Base-by-base conservation (phyloP, 2,888 invertebrate species). In the Protodeltote pygarga region DNA sequence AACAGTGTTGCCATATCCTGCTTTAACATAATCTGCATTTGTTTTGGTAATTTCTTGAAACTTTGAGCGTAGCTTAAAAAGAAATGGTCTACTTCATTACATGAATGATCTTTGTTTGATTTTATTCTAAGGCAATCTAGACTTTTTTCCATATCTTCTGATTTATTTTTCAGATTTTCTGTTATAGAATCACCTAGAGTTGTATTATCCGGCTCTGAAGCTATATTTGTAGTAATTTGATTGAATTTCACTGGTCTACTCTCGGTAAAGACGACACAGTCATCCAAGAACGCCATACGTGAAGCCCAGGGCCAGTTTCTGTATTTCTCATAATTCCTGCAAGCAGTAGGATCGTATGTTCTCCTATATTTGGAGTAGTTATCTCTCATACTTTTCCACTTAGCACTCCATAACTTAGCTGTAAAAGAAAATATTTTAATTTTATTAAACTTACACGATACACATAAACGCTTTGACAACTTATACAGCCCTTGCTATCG, bases 261-360 rank as follows among this genome's bases (percentile, higher is more conserved):
- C 6, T 6, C 16, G 5, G 10, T 17, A 5, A 15, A 13, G 6
- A 14, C 23, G 11, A n/a, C 39, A 37, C 19, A 57, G 1, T 57
- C 40, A 10, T 63, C 58, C 5, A 61, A 16, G 23, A 61, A 61
- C 21, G 8, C 29, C 28, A 67, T 17, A 8, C 49, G 46, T 13
- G 55, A 42, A 3, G 68, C 37, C 67, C 67, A 69, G 0, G 62
- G 68, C 67, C 67, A 68, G 28, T 63, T 47, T 38, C 60, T 69
- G 28, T 69, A 69, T 23, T 68, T 67, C 24, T 63, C 59, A 32
- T 67, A 62, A 27, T n/a, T n/a, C n/a, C n/a, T n/a, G n/a, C 20
- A 17, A 15, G 15, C 23, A 6, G 13, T 8, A 1, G 61, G 41
- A 9, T 48, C 34, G 0, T 13, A 10, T 0, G 27, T 39, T 25